Evolutionary conservation across 2,113 vertebrate species (phyloP), one percentile per base, ranked within the genome.

Genomic region (Oncorhynchus gorbuscha): DNA sequence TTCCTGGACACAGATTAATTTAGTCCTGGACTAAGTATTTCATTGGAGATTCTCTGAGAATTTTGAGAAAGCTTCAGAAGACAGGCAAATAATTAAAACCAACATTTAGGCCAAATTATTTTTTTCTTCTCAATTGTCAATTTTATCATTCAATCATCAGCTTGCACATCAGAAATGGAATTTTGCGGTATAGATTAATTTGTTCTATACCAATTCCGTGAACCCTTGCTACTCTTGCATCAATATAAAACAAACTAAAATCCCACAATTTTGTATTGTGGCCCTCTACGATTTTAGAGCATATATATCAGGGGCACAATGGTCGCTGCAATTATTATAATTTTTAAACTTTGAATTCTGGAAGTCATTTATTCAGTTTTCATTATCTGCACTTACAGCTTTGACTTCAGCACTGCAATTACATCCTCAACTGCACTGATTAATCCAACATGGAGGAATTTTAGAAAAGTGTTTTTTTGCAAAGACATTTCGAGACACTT

Each of bases 381-480:
- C 87, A 91, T 93, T 92, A 93, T 93, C 92, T 92, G 85, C 86
- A 85, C 87, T 90, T 90, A 87, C 92, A 93, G 91, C 90, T 90
- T 92, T 91, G 88, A 92, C 91, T 92, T 85, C 76, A 82, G 90
- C 85, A 84, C 83, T 85, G 89, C 91, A 93, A 93, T 92, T 92
- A 93, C 91, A 91, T 90, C 88, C 90, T 92, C 90, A 90, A 88
- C 90, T 91, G 90, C 86, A 68, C 89, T 91, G 91, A 93, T 93
- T 92, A 92, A 90, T 91, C 90, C 89, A 91, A 90, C 88, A 88
- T 85, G 86, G 89, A 91, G 89, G 86, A 87, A 90, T 92, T 91
- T 91, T 84, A 75, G 87, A 89, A 88, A 91, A 89, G 81, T 79
- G 79, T 86, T 88, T 88, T 90, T 90, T 88, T 90, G 83, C 87